Percentiles rank a stretch among this genome's conserved stretches.
Conservation (phyloP, 2,888 invertebrate genomes). For the Acronicta aceris region DNA sequence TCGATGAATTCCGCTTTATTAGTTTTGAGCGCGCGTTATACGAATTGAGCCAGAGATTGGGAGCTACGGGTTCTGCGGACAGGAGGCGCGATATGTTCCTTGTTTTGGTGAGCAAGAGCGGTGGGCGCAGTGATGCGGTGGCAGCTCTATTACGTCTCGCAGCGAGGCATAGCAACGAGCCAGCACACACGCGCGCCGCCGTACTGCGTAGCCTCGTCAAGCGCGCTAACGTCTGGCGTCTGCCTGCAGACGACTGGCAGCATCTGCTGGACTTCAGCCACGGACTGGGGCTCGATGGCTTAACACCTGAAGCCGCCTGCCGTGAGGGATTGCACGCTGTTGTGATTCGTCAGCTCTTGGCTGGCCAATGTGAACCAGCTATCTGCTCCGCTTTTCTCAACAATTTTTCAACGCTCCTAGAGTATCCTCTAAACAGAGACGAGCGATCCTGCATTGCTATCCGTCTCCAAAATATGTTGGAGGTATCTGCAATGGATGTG, state of each 20-base stretch:
- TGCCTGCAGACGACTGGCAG: conserved; percentile 67
- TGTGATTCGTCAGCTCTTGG: conserved; percentile 68
- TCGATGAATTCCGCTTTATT: conserved; percentile 71
- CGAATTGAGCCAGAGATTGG: conserved; percentile 67
- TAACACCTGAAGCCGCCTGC: conserved; percentile 63
- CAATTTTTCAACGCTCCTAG: conserved; percentile 65
- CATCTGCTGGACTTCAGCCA: conserved; percentile 66
- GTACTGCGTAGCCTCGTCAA: conserved; percentile 76
- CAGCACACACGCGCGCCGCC: conserved; percentile 72
- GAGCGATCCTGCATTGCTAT: conserved; percentile 62
- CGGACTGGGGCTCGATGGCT: conserved; percentile 75
- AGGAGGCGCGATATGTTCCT: conserved; percentile 75
- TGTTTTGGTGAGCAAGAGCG: conserved; percentile 78
- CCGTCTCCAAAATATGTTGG: conserved; percentile 57
- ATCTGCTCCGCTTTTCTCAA: conserved; percentile 63
- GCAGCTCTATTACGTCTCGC: conserved; percentile 66
- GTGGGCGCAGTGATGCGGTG: conserved; percentile 66
- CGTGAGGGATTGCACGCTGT: conserved; percentile 75
- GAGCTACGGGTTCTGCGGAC: conserved; percentile 65
- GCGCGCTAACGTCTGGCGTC: conserved; percentile 73
- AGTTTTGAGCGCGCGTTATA: conserved; percentile 70
- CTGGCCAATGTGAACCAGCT: conserved; percentile 41
- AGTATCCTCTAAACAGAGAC: conserved; percentile 63
- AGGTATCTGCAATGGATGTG: conserved; percentile 50
- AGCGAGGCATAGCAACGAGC: conserved; percentile 70